Conservation (phyloP, 2,113 vertebrate genomes). For the Synodontis membranacea region DNA sequence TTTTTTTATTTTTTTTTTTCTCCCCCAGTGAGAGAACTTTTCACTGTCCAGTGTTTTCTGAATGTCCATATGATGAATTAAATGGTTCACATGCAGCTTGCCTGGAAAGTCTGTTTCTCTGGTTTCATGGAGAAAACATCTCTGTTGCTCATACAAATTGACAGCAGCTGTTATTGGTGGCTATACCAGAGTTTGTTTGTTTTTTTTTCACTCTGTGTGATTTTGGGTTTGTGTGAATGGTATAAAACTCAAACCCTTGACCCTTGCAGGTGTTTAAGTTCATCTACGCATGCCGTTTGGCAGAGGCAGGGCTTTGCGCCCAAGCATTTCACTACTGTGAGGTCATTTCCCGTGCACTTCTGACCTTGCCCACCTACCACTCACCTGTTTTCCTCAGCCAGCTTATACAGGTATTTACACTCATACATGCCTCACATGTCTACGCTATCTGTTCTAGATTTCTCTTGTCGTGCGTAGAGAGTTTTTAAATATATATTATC, state of each 20-base stretch:
- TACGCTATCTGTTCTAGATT: background rate
- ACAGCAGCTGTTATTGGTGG: background rate
- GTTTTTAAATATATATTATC: background rate
- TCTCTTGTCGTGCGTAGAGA: background rate
- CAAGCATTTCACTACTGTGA: slow-evolving; percentile 98
- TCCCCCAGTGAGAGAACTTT: too few relatives aligned
- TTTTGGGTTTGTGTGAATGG: background rate
- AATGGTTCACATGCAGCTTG: background rate
- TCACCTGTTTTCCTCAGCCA: slow-evolving; percentile 86
- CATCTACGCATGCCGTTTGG: slow-evolving; percentile 92
- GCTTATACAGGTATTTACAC: slow-evolving; percentile 81
- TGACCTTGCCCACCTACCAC: slow-evolving; percentile 76
- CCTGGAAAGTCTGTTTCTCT: background rate
- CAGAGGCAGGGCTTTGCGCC: slow-evolving; percentile 87
- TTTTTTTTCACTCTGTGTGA: too few relatives aligned
- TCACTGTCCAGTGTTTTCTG: background rate
- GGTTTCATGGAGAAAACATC: background rate
- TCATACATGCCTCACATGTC: background rate
- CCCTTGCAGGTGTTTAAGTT: slow-evolving; percentile 88
- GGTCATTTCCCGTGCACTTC: slow-evolving; percentile 84
- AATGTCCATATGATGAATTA: background rate
- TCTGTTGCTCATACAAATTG: background rate
- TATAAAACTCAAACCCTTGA: slow-evolving; percentile 2
- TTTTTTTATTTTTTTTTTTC: too few relatives aligned
- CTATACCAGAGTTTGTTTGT: background rate